phyloP scores from a whole-genome alignment of 2,113 vertebrate species.

The Caranx ignobilis region DNA sequence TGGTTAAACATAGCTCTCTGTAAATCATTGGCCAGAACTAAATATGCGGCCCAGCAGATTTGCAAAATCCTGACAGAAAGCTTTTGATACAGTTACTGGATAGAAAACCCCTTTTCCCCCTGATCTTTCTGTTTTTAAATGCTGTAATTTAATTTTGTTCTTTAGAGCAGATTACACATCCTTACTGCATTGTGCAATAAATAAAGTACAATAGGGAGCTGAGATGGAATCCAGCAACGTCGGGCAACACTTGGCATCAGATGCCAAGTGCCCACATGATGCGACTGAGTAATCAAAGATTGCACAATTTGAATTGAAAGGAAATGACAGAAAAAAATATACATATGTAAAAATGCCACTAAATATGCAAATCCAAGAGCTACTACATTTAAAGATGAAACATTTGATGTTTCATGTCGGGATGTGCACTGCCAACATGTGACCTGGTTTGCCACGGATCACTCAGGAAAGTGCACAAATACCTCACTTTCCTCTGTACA shows the following conservation, averaged over 20 bases:
- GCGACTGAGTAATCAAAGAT: slow-evolving; percentile 3
- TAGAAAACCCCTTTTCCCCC: neutral
- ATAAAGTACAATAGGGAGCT: slow-evolving; percentile 7
- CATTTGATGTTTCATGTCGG: neutral
- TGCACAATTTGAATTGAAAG: slow-evolving; percentile 4
- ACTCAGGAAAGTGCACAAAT: slow-evolving; percentile 1
- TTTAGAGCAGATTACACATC: slow-evolving; percentile 12
- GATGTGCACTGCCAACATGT: neutral
- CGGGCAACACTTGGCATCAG: neutral
- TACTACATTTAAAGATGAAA: neutral
- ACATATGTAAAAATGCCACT: neutral
- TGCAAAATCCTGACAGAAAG: neutral
- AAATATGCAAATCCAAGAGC: slow-evolving; percentile 19
- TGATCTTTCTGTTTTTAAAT: neutral
- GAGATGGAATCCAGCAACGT: slow-evolving; percentile 21
- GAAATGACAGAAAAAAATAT: neutral
- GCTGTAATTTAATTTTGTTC: neutral
- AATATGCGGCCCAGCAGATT: slow-evolving; percentile 11
- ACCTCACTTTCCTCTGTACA: slow-evolving; percentile 12
- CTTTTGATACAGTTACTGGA: neutral
- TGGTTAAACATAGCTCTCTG: slow-evolving; percentile 42
- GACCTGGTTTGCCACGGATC: neutral
- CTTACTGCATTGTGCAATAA: slow-evolving; percentile 14
- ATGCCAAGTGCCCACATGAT: slow-evolving; percentile 3
- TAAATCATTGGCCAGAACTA: slow-evolving; percentile 33